Conservation (phyloP, 1,140 invertebrate genomes). For the Gryon sp. region DNA sequence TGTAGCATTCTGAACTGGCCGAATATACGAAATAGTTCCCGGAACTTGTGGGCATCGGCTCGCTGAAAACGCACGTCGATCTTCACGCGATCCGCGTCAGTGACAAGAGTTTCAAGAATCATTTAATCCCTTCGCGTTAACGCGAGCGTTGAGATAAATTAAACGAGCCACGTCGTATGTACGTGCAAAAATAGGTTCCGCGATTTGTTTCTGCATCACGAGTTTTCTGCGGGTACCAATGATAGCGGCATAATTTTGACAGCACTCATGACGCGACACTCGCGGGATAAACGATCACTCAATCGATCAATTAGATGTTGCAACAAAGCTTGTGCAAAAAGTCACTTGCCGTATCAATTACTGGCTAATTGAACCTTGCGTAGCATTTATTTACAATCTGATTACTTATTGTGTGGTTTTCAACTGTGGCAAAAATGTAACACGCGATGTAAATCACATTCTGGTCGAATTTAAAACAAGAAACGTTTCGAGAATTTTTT, state of each 20-base stretch:
- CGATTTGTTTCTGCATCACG: conserved; percentile 29
- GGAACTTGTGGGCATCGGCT: conserved; percentile 28
- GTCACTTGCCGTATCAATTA: conserved; percentile 15
- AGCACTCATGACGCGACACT: not conserved
- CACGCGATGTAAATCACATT: conserved; percentile 1
- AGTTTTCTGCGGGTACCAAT: not conserved
- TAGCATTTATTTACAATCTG: conserved; percentile 18
- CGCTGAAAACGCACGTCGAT: conserved; percentile 17
- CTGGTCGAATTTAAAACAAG: no score
- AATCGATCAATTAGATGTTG: conserved; percentile 11
- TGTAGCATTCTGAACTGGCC: no score
- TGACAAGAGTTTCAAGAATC: conserved; percentile 66
- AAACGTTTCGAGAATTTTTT: not conserved
- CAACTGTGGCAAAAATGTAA: no score
- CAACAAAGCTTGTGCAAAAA: not conserved
- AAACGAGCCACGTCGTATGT: conserved; percentile 29
- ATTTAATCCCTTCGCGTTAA: conserved; percentile 61
- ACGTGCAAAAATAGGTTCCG: conserved; percentile 24
- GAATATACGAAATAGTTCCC: conserved; percentile 27
- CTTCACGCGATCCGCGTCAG: conserved; percentile 60
- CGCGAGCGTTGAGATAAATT: conserved; percentile 37
- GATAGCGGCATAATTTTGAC: conserved; percentile 22
- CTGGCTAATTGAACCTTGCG: conserved; percentile 21
- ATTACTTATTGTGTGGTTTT: conserved; percentile 2
- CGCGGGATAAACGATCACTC: not conserved